Conservation (phyloP, 1,140 invertebrate genomes). For the Diachasmimorpha longicaudata region DNA sequence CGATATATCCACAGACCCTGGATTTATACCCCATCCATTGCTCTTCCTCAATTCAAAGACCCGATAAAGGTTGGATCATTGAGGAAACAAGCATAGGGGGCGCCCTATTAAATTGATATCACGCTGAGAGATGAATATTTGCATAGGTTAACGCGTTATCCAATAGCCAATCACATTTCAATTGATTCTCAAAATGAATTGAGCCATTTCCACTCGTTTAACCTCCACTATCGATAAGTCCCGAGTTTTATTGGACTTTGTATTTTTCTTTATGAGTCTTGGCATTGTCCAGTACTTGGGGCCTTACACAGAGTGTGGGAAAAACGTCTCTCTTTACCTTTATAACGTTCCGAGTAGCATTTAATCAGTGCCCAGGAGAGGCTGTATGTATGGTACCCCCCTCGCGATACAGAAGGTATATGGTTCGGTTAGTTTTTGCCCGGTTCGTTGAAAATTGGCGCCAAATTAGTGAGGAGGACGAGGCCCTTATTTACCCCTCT, state of each 20-base stretch:
- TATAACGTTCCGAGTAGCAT: slow-evolving; percentile 45
- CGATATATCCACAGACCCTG: slow-evolving; percentile 55
- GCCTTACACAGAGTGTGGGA: neutral
- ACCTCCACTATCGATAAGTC: neutral
- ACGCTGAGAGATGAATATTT: slow-evolving; percentile 55
- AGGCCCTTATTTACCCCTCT: slow-evolving; percentile 44
- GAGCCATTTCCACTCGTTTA: slow-evolving; percentile 13
- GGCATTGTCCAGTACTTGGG: neutral
- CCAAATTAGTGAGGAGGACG: slow-evolving; percentile 65
- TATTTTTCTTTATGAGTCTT: neutral
- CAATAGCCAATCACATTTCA: slow-evolving; percentile 32
- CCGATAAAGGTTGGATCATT: neutral
- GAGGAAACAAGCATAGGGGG: neutral
- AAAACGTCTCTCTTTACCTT: slow-evolving; percentile 1
- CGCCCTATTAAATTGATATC: slow-evolving; percentile 27
- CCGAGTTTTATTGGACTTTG: neutral
- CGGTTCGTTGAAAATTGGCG: slow-evolving; percentile 63
- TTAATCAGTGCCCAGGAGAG: slow-evolving; percentile 58
- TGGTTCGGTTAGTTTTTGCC: slow-evolving; percentile 64
- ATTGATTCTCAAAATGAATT: slow-evolving; percentile 30
- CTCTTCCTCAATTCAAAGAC: slow-evolving; percentile 20
- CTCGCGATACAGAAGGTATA: slow-evolving; percentile 45
- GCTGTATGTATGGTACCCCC: slow-evolving; percentile 32
- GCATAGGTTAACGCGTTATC: slow-evolving; percentile 49
- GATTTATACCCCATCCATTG: slow-evolving; percentile 26